Conservation (phyloP, 2,888 invertebrate genomes). For the Bhutanitis thaidina region DNA sequence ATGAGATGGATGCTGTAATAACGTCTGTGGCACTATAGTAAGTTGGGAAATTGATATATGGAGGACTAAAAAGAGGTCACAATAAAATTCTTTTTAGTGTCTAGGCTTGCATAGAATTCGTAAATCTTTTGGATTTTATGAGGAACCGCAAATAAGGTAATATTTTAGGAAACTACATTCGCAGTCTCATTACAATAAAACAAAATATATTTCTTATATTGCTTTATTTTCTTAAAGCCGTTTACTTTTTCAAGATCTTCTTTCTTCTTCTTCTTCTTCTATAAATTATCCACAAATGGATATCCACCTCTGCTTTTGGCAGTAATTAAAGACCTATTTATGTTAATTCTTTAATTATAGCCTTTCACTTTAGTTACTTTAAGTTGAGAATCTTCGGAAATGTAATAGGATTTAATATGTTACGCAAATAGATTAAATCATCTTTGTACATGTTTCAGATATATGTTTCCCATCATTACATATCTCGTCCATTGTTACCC, state of each 20-base stretch:
- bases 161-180: conserved; percentile 4
- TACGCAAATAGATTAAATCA: not conserved
- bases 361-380: too few species aligned
- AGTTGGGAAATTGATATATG: conserved; percentile 16
- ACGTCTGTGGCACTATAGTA: conserved; percentile 24
- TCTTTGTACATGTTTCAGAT: conserved; percentile 38
- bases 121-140: conserved; percentile 12
- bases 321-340: too few species aligned
- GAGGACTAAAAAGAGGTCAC: conserved; percentile 12
- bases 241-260: too few species aligned
- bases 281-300: too few species aligned
- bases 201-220: not conserved
- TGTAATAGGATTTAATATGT: too few species aligned
- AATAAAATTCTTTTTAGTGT: conserved; percentile 19
- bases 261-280: too few species aligned
- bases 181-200: conserved; percentile 3
- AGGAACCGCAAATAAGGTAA: conserved; percentile 12
- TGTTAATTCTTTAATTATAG: too few species aligned
- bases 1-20: conserved; percentile 43
- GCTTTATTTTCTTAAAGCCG: too few species aligned
- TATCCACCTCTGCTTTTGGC: too few species aligned
- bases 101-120: conserved; percentile 3
- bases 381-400: too few species aligned
- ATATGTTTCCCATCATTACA: conserved; percentile 61
- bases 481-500: conserved; percentile 38